Base-by-base conservation (phyloP, 2,888 invertebrate species). In the Tetragnatha montana region DNA sequence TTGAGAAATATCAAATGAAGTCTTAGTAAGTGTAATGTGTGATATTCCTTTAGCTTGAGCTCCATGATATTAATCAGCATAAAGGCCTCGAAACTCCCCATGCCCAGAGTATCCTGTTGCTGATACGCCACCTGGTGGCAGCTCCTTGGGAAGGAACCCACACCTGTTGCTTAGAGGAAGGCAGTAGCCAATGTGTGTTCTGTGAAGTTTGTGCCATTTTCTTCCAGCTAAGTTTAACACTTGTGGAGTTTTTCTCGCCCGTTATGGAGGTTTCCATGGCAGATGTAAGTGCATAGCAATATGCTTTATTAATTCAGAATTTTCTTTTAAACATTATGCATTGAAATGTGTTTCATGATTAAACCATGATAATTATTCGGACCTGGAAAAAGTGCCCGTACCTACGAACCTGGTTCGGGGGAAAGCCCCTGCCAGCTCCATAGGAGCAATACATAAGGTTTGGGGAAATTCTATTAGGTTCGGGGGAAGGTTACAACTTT, bases 121-220 rank as follows among this genome's bases (percentile, higher is more conserved):
- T 96, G 83, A 94, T 97, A 92, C 96, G 96, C 92, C 95, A 95
- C 91, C 97, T 97, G 95, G 95, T 97, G 70, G 95, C 95, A 2
- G 95, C 96, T 7, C 95, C 96, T 22, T 96, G 97, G 95, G 95
- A 95, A 89, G 96, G 95, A 21, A 95, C 95, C 8, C 95, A 94
- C 93, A 93, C 93, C 3, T 95, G 95, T 92, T 94, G 50, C 47
- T 85, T 91, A 19, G 22, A 69, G 3, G 93, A 94, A 92, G 94
- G 94, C 69, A 93, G 94, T 70, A 93, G 93, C 50, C 98, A 98
- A 93, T 99, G 99, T 93, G 95, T 96, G 83, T 97, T 97, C 93
- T 99, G 99, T 94, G 98, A 98, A 93, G 96, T 98, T 87, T 96
- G 97, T 50, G 97, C 98, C 60, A 96, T 98, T 94, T 98, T 98